These are phyloP conservation scores for Sycophila sp. DNA, from an alignment of 1,140 invertebrate species.

Conservation along the genomic window DNA sequence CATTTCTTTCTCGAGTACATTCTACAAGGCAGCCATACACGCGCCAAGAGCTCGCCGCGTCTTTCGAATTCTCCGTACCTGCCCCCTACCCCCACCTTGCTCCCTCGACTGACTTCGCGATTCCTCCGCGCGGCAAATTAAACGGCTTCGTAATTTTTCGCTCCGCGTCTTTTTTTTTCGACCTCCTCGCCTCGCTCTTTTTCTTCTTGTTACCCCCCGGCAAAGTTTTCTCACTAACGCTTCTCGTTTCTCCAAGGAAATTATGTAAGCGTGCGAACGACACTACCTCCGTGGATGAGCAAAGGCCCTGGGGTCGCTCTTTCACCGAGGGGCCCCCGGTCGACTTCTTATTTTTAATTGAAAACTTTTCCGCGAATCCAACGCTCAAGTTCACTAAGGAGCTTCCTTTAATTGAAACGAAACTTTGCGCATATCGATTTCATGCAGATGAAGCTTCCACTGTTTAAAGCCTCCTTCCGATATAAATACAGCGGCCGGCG, in stretches of 20 bases:
- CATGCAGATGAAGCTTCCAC: neutral
- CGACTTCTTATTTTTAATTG: neutral
- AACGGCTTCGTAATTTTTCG: neutral
- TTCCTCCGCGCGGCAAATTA: neutral
- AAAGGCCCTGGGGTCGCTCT: no score
- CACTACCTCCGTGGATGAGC: neutral
- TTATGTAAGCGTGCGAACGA: neutral
- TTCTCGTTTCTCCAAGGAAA: no score
- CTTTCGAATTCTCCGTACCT: no score
- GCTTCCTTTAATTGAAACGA: neutral
- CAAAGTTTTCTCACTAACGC: no score
- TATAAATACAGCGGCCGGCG: neutral
- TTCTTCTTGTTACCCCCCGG: no score
- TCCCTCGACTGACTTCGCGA: neutral
- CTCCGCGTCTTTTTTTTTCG: neutral
- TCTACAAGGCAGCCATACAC: neutral
- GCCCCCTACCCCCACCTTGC: neutral
- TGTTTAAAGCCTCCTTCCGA: no score
- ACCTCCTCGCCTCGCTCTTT: no score
- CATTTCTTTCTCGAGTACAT: neutral
- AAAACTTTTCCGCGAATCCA: neutral
- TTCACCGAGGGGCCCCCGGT: no score
- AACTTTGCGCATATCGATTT: neutral
- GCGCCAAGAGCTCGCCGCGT: no score
- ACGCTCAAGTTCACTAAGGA: neutral